Conservation (phyloP, 2,888 invertebrate species). For the Clusia tigrina region DNA sequence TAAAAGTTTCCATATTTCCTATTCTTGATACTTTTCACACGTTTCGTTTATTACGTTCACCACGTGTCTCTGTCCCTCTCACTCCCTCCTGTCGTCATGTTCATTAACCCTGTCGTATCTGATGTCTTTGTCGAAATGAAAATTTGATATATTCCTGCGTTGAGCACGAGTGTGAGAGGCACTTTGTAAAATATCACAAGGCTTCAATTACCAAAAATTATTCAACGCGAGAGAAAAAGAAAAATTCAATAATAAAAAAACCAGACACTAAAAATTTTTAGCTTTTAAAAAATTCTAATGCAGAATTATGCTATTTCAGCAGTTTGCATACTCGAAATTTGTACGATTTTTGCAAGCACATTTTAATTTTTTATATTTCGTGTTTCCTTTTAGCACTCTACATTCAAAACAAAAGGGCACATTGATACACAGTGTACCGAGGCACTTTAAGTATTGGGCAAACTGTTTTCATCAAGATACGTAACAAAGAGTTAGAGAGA, state of each 20-base stretch:
- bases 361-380: not conserved
- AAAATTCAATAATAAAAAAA: not conserved
- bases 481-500: too few species aligned
- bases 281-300: constrained; percentile 2
- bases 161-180: not conserved
- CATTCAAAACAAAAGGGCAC: not conserved
- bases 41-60: too few species aligned
- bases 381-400: too few species aligned
- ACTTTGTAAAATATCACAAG: not conserved
- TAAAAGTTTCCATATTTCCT: too few species aligned
- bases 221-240: not conserved
- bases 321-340: not conserved
- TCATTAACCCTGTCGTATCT: not conserved
- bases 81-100: not conserved
- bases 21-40: too few species aligned
- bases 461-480: not conserved
- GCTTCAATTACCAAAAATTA: not conserved
- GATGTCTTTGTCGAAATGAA: not conserved
- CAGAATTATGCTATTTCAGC: not conserved
- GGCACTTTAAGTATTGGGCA: not conserved
- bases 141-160: not conserved
- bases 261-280: too few species aligned
- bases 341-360: not conserved
- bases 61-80: not conserved
- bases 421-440: not conserved